Percentiles rank a stretch among this genome's conserved stretches.
Conservation (phyloP, 2,797 vertebrate genomes). For the Orestias chungarensis region DNA sequence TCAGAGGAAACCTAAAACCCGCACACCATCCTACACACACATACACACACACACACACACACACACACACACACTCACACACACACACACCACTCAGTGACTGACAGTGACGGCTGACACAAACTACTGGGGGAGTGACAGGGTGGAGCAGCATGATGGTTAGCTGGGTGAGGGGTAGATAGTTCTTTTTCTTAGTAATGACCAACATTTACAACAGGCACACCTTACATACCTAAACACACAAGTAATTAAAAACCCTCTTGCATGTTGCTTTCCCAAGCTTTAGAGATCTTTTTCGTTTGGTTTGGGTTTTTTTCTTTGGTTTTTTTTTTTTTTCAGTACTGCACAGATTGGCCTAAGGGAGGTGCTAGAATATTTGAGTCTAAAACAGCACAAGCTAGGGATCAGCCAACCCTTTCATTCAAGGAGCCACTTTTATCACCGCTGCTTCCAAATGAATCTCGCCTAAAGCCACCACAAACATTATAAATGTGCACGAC, state of each 20-base stretch:
- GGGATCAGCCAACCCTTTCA: too few relatives aligned
- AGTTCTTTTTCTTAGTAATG: slow-evolving; percentile 67
- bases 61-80: slow-evolving; percentile 36
- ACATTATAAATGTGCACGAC: too few relatives aligned
- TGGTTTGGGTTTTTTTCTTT: background rate
- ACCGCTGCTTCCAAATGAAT: too few relatives aligned
- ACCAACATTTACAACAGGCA: slow-evolving; percentile 49
- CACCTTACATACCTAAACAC: background rate
- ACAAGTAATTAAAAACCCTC: background rate
- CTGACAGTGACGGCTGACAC: slow-evolving; percentile 68
- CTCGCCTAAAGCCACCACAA: too few relatives aligned
- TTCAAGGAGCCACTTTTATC: too few relatives aligned
- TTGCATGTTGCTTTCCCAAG: background rate
- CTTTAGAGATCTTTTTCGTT: background rate
- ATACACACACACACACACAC: slow-evolving; percentile 18
- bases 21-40: slow-evolving; percentile 48
- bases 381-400: background rate
- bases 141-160: slow-evolving; percentile 19
- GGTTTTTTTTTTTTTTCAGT: background rate
- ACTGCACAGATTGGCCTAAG: slow-evolving; percentile 28
- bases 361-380: slow-evolving; percentile 41
- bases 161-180: slow-evolving; percentile 33
- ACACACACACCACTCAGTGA: slow-evolving; percentile 51
- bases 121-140: slow-evolving; percentile 22
- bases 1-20: slow-evolving; percentile 58